Conservation (phyloP, 2,797 vertebrate species). For the Atherinosoma microstoma region DNA sequence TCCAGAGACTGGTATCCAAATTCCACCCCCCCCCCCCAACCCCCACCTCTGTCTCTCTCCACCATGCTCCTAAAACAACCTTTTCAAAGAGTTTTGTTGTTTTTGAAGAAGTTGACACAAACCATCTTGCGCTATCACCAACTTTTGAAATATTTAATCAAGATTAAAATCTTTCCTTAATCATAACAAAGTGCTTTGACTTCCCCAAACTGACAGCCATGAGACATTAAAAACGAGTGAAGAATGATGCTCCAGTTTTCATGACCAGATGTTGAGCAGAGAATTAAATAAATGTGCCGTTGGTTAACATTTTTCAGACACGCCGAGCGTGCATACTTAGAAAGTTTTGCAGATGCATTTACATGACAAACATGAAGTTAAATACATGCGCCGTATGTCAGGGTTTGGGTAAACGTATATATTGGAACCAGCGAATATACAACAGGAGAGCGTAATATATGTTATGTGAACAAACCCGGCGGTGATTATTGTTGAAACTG, state of each 20-base stretch:
- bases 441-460: neutral
- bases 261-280: constrained; percentile 22
- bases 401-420: neutral
- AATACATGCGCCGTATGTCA: neutral
- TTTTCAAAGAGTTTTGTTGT: neutral
- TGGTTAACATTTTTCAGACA: constrained; percentile 10
- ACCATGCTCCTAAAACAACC: neutral
- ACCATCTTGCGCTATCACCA: constrained; percentile 2
- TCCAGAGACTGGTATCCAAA: neutral
- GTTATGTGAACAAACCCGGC: neutral
- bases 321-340: neutral
- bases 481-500: neutral
- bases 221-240: constrained; percentile 39
- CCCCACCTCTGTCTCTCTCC: neutral
- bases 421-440: neutral
- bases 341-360: constrained; percentile 17
- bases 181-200: constrained; percentile 22
- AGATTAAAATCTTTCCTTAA: constrained; percentile 19
- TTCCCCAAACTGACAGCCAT: constrained; percentile 15
- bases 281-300: constrained; percentile 22
- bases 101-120: neutral
- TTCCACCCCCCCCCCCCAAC: neutral
- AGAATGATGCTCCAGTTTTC: constrained; percentile 7
- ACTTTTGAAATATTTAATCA: constrained; percentile 19
- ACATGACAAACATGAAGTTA: neutral